These are phyloP conservation scores for Andrena chrysosceles DNA, from an alignment of 2,888 invertebrate genomes.

Conservation along the genomic window DNA sequence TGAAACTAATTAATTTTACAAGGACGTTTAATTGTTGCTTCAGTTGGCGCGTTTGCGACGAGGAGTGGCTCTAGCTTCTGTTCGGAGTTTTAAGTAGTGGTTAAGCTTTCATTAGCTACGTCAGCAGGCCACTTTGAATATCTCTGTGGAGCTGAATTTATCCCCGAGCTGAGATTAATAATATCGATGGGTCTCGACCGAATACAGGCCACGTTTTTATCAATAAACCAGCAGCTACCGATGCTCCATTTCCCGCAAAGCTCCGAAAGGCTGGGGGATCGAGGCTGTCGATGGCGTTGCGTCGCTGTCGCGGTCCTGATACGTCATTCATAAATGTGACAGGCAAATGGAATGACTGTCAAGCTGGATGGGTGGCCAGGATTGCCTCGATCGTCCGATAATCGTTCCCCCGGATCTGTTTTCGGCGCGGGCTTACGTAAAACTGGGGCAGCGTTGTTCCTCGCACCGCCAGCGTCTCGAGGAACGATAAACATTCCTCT, in stretches of 20 bases:
- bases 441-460: neutral
- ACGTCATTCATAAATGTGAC: slow-evolving; percentile 24
- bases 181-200: slow-evolving; percentile 7
- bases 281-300: slow-evolving; percentile 10
- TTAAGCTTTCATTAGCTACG: too few species aligned
- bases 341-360: slow-evolving; percentile 54
- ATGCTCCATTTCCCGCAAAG: slow-evolving; percentile 10
- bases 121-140: too few species aligned
- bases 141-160: neutral
- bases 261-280: slow-evolving; percentile 31
- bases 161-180: slow-evolving; percentile 18
- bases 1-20: too few species aligned
- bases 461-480: neutral
- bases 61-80: too few species aligned
- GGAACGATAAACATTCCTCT: slow-evolving; percentile 5
- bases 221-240: slow-evolving; percentile 9
- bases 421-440: slow-evolving; percentile 23
- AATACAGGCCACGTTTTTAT: slow-evolving; percentile 14
- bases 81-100: too few species aligned
- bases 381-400: slow-evolving; percentile 31
- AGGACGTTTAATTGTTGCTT: too few species aligned
- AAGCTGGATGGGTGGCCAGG: neutral
- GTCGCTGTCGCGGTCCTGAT: slow-evolving; percentile 22
- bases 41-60: too few species aligned
- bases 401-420: slow-evolving; percentile 52